These are phyloP conservation scores for human DNA, from an alignment of 2,113 vertebrate species.

Conservation along the genomic window DNA sequence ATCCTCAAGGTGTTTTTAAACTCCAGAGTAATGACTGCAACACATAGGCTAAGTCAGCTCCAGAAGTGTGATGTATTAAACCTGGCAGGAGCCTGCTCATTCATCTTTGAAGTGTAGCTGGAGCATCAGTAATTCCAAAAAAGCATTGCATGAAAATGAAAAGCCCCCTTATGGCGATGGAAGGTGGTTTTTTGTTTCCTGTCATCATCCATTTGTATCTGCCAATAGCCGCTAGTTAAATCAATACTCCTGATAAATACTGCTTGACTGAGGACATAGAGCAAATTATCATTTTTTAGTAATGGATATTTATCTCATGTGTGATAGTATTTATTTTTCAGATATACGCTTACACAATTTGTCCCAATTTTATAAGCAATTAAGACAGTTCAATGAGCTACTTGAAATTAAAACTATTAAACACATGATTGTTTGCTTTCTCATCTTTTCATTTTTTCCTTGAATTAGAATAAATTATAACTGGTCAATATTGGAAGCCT, in stretches of 20 bases:
- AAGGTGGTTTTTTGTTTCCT: slow-evolving; percentile 82
- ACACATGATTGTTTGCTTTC: not conserved
- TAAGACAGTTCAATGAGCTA: slow-evolving; percentile 61
- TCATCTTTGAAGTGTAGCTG: slow-evolving; percentile 81
- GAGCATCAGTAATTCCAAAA: slow-evolving; percentile 81
- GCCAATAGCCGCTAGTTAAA: slow-evolving; percentile 83
- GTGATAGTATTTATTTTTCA: slow-evolving; percentile 77
- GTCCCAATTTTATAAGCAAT: slow-evolving; percentile 67
- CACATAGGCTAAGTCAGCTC: not conserved
- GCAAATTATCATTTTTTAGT: slow-evolving; percentile 77
- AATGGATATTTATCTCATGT: slow-evolving; percentile 78
- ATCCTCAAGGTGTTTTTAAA: slow-evolving; percentile 37
- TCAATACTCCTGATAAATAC: slow-evolving; percentile 85
- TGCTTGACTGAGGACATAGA: slow-evolving; percentile 76
- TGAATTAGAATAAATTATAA: not conserved
- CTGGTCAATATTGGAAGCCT: rapidly evolving
- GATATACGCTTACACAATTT: slow-evolving; percentile 36
- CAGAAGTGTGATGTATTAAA: slow-evolving; percentile 70
- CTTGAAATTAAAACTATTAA: not conserved
- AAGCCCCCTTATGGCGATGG: slow-evolving; percentile 80
- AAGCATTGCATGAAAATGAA: slow-evolving; percentile 82
- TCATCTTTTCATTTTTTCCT: not conserved
- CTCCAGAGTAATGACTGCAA: slow-evolving; percentile 39
- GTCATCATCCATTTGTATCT: slow-evolving; percentile 86
- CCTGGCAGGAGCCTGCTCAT: slow-evolving; percentile 77